Conservation (phyloP, 2,888 invertebrate species). For the Aleiodes alternator region DNA sequence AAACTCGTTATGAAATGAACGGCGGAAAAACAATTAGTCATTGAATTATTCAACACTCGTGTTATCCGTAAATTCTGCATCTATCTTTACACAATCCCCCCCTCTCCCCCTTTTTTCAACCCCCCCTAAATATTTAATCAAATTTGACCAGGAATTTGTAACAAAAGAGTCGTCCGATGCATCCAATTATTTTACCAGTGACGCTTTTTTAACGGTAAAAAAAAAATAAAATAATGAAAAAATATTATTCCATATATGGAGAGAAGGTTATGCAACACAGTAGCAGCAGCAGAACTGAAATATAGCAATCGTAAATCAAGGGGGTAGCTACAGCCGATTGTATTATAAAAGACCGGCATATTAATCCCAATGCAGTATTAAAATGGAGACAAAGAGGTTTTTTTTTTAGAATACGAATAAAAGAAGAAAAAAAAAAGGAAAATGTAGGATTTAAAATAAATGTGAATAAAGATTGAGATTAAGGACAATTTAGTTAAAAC, state of each 20-base stretch:
- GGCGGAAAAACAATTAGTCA: constrained; percentile 26
- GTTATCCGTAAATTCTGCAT: constrained; percentile 11
- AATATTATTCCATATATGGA: constrained; percentile 11
- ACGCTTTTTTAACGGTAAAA: constrained; percentile 17
- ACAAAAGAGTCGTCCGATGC: constrained; percentile 25
- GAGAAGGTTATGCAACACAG: not conserved
- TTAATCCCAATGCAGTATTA: constrained; percentile 65
- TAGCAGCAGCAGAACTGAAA: constrained; percentile 50
- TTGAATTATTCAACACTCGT: constrained; percentile 31
- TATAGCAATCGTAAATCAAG: constrained; percentile 65
- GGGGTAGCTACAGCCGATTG: constrained; percentile 58
- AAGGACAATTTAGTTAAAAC: too few species aligned
- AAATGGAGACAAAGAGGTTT: constrained; percentile 52
- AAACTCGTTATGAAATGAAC: constrained; percentile 38
- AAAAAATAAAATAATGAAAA: constrained; percentile 21
- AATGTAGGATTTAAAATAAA: not conserved
- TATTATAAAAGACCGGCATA: constrained; percentile 68
- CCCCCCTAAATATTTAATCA: not conserved
- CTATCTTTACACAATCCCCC: constrained; percentile 6
- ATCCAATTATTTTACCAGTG: constrained; percentile 13
- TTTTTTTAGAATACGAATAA: constrained; percentile 20
- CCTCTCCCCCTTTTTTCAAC: not conserved
- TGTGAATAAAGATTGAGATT: not conserved
- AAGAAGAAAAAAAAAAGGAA: constrained; percentile 33
- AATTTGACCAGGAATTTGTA: constrained; percentile 20